These are phyloP conservation scores for Phaenicophaeus curvirostris DNA, from an alignment of 2,797 vertebrate genomes.

Conservation along the genomic window DNA sequence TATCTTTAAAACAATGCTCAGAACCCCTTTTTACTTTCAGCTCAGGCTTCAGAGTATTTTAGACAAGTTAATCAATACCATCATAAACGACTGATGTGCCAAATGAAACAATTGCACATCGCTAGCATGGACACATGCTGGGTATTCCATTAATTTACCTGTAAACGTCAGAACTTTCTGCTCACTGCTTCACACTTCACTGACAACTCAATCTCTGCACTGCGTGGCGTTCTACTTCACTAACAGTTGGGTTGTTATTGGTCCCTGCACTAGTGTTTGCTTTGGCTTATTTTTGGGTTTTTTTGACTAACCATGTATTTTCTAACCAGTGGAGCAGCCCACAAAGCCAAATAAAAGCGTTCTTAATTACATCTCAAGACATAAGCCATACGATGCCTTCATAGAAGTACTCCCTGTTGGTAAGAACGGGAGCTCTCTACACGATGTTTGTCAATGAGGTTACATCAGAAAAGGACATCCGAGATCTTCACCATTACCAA, in stretches of 20 bases:
- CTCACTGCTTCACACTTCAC: not conserved
- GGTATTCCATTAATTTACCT: not conserved
- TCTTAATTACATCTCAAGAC: not conserved
- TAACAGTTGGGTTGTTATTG: not conserved
- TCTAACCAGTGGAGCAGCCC: not conserved
- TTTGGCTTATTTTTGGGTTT: not conserved
- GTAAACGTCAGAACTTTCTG: not conserved
- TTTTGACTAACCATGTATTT: not conserved
- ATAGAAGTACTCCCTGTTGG: rapidly evolving
- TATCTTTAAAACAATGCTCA: not conserved
- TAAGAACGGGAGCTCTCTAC: not conserved
- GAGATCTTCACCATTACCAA: not conserved
- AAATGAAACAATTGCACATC: not conserved
- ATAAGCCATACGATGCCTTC: rapidly evolving
- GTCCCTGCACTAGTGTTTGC: not conserved
- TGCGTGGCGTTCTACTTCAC: not conserved
- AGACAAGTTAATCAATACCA: not conserved
- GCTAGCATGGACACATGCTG: not conserved
- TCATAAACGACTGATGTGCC: not conserved
- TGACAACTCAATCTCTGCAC: not conserved
- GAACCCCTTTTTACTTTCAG: not conserved
- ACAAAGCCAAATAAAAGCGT: not conserved
- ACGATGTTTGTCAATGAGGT: not conserved
- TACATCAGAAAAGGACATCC: not conserved
- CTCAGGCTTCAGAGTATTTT: not conserved